These are phyloP conservation scores for Himantopus leucocephalus DNA, from an alignment of 2,113 vertebrate genomes.

Conservation along the genomic window DNA sequence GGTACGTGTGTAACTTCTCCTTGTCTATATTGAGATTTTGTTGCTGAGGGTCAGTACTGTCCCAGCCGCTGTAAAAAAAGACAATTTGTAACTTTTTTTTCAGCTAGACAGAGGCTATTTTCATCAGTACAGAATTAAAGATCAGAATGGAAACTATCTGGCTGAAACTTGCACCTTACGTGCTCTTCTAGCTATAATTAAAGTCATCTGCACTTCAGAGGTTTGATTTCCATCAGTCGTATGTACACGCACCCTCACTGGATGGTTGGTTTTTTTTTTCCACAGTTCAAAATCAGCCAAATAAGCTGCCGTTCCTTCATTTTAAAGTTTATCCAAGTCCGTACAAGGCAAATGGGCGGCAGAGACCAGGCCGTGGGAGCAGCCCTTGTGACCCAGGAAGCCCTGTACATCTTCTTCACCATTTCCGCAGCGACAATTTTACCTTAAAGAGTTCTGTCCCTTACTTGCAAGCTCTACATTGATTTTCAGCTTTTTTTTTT, in stretches of 20 bases:
- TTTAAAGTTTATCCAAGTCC: neutral
- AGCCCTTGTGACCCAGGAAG: neutral
- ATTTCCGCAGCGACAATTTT: neutral
- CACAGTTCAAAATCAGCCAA: neutral
- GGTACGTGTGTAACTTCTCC: neutral
- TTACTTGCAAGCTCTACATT: neutral
- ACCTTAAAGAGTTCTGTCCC: neutral
- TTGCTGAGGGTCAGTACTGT: neutral
- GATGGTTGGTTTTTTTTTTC: neutral
- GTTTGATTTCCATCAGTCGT: conserved; percentile 2
- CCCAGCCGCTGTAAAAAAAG: neutral
- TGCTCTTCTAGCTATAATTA: conserved; percentile 29
- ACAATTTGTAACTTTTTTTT: neutral
- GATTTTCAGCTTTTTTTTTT: neutral
- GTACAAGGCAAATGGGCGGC: neutral
- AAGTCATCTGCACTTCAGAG: conserved; percentile 35
- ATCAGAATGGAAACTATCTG: neutral
- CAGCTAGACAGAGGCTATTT: neutral
- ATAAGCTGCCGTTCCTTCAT: neutral
- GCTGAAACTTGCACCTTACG: neutral
- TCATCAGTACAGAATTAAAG: neutral
- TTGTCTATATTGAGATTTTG: neutral
- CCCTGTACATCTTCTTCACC: neutral
- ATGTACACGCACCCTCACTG: neutral
- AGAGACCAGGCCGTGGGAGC: neutral